Percentiles rank a stretch among this genome's conserved stretches.
phyloP scores from a whole-genome alignment of 1,140 invertebrate species.

The Drosophila teissieri region DNA sequence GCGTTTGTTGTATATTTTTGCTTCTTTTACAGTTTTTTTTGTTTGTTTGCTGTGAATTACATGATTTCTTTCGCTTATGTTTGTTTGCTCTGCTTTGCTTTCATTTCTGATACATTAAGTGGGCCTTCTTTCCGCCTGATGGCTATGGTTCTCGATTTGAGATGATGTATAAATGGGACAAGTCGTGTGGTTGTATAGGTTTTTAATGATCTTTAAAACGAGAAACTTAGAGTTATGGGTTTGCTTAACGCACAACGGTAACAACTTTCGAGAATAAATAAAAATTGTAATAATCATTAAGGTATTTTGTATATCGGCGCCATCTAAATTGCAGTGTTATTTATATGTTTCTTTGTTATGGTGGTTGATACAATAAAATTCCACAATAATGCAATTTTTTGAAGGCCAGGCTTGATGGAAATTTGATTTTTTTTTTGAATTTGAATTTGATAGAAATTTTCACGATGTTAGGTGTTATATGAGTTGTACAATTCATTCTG shows the following conservation, averaged over 20 bases:
- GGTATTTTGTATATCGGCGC: slow-evolving; percentile 4
- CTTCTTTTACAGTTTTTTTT: slow-evolving; percentile 67
- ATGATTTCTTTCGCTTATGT: slow-evolving; percentile 38
- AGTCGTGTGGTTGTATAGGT: slow-evolving; percentile 7
- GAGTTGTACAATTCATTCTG: slow-evolving; percentile 27
- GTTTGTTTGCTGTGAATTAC: slow-evolving; percentile 72
- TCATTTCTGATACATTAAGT: slow-evolving; percentile 52
- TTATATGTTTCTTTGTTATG: slow-evolving; percentile 34
- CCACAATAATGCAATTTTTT: slow-evolving; percentile 49
- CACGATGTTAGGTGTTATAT: slow-evolving; percentile 15
- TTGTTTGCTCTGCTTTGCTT: slow-evolving; percentile 45
- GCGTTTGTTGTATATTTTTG: slow-evolving; percentile 65
- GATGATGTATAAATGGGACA: slow-evolving; percentile 19
- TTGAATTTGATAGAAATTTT: slow-evolving; percentile 47
- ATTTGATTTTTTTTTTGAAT: slow-evolving; percentile 14
- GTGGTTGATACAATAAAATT: slow-evolving; percentile 51
- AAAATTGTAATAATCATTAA: slow-evolving; percentile 28
- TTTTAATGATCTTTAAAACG: slow-evolving; percentile 33
- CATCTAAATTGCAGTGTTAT: slow-evolving; percentile 15
- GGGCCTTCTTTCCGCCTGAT: slow-evolving; percentile 37
- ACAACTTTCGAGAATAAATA: slow-evolving; percentile 41
- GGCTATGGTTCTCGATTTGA: slow-evolving; percentile 6
- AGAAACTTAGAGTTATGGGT: slow-evolving; percentile 37
- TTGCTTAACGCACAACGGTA: slow-evolving; percentile 34
- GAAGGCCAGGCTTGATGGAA: slow-evolving; percentile 28